Base-by-base conservation (phyloP, 2,113 vertebrate species). In the Lynx canadensis region DNA sequence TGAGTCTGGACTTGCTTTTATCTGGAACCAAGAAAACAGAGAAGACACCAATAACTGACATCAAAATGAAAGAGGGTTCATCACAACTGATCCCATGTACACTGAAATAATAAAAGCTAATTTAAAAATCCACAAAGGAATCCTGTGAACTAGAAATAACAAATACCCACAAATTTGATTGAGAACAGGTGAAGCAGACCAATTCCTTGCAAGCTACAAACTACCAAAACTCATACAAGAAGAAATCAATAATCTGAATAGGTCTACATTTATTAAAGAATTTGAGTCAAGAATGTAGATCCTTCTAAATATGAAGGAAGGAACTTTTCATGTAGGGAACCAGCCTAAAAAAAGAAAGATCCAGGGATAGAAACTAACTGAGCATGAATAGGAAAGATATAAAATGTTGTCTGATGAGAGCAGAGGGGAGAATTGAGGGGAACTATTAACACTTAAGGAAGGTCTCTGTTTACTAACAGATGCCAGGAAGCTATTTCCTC, bases 381-480 rank as follows among this genome's bases (percentile, higher is more conserved):
- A n/a, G 23, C 0, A 31, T 29, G 48, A 81, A 11, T 5, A 95
- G 33, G 5, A 91, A 80, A 80, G 4, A n/a, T 23, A 3, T 11
- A 38, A 66, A 81, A 18, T 27, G 18, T 48, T 73, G 33, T 48
- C 65, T 89, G 52, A 71, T 85, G 83, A 76, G 13, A 74, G 31
- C 41, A 57, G 31, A 86, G 4, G 21, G 33, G 45, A 48, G 41
- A 68, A 25, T 11, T 16, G 36, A 29, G 13, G 25, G 38, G 11
- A 71, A 69, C 2, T 2, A 45, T 45, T 48, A 60, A 60, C 10
- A 69, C 29, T 52, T 41, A 89, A 45, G 38, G 9, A 76, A 80
- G 19, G 48, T 84, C 19, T 94, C 55, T 92, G 12, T 89, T 60
- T 94, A 55, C 31, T 41, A 85, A 85, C 78, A 95, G 85, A 81